Percentiles rank a stretch among this genome's conserved stretches.
phyloP scores from a whole-genome alignment of 2,113 vertebrate genomes.

The Laticauda laticaudata region DNA sequence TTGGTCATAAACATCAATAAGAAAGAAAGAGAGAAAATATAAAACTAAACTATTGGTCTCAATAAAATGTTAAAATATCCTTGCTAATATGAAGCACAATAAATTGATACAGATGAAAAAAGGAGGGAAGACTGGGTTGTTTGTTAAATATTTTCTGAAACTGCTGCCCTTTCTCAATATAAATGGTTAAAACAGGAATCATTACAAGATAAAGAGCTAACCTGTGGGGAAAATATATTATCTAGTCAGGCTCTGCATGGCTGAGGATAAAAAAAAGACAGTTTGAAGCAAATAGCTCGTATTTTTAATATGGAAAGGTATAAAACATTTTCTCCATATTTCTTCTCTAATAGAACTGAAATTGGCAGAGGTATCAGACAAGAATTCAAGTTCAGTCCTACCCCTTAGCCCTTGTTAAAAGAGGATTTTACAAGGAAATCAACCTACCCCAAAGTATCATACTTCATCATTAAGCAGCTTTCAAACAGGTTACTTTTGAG shows the following conservation, averaged over 20 bases:
- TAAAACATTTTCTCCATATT: neutral
- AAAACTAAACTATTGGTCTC: neutral
- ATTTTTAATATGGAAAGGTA: neutral
- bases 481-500: neutral
- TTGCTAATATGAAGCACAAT: neutral
- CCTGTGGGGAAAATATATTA: neutral
- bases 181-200: constrained; percentile 23
- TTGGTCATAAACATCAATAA: neutral
- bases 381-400: neutral
- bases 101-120: neutral
- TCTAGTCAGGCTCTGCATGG: neutral
- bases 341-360: neutral
- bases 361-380: neutral
- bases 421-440: neutral
- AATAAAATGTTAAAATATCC: neutral
- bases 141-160: neutral
- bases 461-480: neutral
- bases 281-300: too few relatives aligned
- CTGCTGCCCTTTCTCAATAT: constrained; percentile 24
- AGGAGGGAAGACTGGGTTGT: neutral
- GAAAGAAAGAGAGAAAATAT: constrained; percentile 28
- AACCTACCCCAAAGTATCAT: neutral
- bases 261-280: neutral
- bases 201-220: neutral
- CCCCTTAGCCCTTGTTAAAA: neutral